Conservation (phyloP, 2,797 vertebrate species). For the Botia almorhae region DNA sequence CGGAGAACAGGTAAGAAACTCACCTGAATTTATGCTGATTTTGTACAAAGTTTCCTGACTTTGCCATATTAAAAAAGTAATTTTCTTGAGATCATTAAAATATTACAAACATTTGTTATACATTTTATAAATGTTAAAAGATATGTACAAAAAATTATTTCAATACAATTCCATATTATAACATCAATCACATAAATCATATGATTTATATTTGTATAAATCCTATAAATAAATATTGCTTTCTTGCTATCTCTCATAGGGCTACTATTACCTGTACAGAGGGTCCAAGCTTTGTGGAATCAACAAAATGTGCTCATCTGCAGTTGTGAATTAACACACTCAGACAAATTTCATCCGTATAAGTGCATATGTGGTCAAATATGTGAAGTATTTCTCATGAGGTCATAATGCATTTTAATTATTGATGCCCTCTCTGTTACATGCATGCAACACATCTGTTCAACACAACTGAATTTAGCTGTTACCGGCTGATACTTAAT, state of each 20-base stretch:
- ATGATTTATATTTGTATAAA: no score
- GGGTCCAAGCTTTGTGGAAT: conserved; percentile 87
- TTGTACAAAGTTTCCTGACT: neutral
- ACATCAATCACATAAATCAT: no score
- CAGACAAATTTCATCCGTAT: neutral
- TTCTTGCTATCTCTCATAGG: conserved; percentile 70
- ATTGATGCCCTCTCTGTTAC: neutral
- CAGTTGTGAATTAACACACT: conserved; percentile 79
- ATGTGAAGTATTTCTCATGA: conserved; percentile 28
- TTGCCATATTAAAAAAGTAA: neutral
- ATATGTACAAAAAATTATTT: no score
- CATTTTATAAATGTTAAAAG: no score
- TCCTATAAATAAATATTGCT: neutral
- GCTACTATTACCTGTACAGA: conserved; percentile 89
- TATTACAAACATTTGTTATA: no score
- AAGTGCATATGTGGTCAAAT: conserved; percentile 26
- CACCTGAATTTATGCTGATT: neutral
- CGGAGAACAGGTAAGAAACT: conserved; percentile 85
- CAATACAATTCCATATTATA: no score
- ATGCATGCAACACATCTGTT: neutral
- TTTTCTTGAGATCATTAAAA: neutral
- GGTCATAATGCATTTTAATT: neutral
- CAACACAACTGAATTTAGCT: neutral
- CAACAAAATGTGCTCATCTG: conserved; percentile 88
- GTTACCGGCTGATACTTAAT: neutral